Percentiles rank a stretch among this genome's conserved stretches.
These are phyloP conservation scores for Seira sanloemensis DNA, from an alignment of 2,888 invertebrate species.

Conservation along the genomic window DNA sequence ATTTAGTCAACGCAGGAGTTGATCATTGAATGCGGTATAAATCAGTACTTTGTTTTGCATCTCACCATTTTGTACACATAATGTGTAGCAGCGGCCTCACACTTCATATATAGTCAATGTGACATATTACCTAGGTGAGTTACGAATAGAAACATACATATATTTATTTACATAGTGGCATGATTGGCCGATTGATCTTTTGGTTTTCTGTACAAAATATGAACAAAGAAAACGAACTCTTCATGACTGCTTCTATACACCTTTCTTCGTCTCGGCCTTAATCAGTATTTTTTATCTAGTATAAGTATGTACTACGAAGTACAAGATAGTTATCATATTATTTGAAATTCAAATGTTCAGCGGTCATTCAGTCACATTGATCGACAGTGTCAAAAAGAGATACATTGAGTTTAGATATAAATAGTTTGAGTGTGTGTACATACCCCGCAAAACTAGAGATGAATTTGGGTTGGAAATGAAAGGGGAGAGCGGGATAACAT, in stretches of 20 bases:
- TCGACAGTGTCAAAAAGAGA: constrained; percentile 32
- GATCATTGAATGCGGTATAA: background rate
- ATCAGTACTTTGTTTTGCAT: background rate
- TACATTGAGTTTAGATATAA: background rate
- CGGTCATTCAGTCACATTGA: constrained; percentile 60
- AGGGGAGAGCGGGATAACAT: no score
- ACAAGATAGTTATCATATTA: background rate
- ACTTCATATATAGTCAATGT: no score
- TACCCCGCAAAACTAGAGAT: constrained; percentile 7
- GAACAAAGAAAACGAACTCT: constrained; percentile 44
- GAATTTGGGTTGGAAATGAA: no score
- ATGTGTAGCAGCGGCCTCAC: no score
- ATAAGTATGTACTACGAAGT: background rate
- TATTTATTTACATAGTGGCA: no score
- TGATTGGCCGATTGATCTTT: constrained; percentile 32
- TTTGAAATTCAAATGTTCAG: no score
- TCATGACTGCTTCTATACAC: constrained; percentile 18
- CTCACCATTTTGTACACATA: no score
- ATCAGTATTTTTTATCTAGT: background rate
- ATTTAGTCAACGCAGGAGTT: no score
- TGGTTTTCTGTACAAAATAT: constrained; percentile 50
- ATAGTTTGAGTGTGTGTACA: constrained; percentile 3
- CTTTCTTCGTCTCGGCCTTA: background rate
- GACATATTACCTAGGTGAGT: no score
- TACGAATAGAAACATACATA: constrained; percentile 7